These are phyloP conservation scores for Aptenodytes forsteri DNA, from an alignment of 2,113 vertebrate species.

Conservation along the genomic window DNA sequence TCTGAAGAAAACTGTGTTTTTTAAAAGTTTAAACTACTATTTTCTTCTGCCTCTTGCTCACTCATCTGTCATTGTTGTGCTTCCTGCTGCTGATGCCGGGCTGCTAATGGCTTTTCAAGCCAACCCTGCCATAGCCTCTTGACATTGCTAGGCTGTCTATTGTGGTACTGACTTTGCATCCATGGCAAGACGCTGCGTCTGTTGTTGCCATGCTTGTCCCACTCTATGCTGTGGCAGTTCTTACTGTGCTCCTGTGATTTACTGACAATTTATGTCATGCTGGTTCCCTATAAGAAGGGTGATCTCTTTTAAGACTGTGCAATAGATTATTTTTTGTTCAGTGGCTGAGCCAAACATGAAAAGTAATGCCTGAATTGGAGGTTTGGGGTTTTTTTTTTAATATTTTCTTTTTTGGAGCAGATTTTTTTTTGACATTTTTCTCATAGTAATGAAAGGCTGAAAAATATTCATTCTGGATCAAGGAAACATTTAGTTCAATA, in stretches of 20 bases:
- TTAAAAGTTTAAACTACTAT: background rate
- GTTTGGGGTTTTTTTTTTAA: background rate
- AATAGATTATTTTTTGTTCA: background rate
- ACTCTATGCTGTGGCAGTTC: background rate
- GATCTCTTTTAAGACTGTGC: background rate
- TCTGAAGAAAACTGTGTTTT: background rate
- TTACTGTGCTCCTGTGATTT: background rate
- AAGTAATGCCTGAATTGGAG: background rate
- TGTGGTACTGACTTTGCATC: background rate
- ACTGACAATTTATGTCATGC: background rate
- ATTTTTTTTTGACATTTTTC: background rate
- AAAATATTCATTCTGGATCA: background rate
- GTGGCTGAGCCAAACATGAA: background rate
- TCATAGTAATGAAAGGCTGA: background rate
- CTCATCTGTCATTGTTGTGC: background rate
- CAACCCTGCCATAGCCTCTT: background rate
- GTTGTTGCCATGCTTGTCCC: background rate
- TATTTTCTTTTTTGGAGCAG: background rate
- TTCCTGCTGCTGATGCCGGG: background rate
- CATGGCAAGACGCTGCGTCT: rapidly evolving
- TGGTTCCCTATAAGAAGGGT: background rate
- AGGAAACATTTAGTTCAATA: background rate
- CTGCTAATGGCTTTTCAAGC: background rate
- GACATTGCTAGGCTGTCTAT: background rate
- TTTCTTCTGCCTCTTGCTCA: background rate